Evolutionary conservation across 1,140 invertebrate species (phyloP).

Genomic region (Brachionus calyciflorus): DNA sequence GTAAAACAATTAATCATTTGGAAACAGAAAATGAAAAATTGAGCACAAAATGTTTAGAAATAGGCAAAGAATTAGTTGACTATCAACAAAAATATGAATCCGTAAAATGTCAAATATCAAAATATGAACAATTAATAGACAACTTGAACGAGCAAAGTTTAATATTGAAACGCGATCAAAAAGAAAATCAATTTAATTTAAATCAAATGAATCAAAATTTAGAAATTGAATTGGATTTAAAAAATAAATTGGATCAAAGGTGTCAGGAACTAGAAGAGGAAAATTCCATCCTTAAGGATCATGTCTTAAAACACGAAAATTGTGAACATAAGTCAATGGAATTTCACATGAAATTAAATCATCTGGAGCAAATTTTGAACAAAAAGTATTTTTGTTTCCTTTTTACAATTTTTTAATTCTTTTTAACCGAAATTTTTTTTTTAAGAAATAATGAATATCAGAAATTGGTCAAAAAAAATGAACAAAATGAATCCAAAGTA

Average conservation of each 20-base stretch:
- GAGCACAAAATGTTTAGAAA: constrained; percentile 11
- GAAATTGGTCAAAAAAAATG: neutral
- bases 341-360: neutral
- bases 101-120: neutral
- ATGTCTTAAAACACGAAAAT: neutral
- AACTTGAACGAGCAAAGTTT: constrained; percentile 9
- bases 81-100: neutral
- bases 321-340: neutral
- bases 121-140: neutral
- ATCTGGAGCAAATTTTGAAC: neutral
- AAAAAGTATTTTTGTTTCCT: too few relatives aligned
- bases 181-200: neutral
- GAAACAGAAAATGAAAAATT: constrained; percentile 29
- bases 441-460: neutral
- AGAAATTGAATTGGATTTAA: neutral
- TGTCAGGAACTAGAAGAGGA: neutral
- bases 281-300: neutral
- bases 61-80: neutral
- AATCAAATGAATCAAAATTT: neutral
- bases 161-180: neutral
- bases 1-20: neutral
- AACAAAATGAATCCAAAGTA: neutral
- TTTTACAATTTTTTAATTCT: too few relatives aligned
- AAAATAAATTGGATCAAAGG: neutral
- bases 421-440: too few relatives aligned